phyloP scores from a whole-genome alignment of 1,140 invertebrate genomes.

The Saccostrea echinata region DNA sequence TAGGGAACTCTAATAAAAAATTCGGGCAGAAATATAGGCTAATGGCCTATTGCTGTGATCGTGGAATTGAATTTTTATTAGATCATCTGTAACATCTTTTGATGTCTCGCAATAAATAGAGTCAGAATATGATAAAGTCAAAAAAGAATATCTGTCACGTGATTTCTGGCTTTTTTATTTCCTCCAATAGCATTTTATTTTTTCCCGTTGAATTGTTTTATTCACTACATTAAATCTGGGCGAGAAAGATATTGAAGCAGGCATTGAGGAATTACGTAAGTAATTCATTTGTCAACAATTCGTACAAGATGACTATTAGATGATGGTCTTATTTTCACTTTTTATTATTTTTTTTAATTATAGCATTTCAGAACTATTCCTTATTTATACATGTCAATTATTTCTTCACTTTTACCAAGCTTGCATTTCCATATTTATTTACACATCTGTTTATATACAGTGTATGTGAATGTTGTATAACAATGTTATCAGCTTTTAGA shows the following conservation, averaged over 20 bases:
- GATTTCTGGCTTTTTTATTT: neutral
- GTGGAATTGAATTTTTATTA: neutral
- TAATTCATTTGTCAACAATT: neutral
- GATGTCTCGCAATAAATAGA: neutral
- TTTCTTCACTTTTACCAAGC: no score
- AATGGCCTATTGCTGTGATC: neutral
- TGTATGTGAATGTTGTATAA: no score
- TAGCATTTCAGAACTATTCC: no score
- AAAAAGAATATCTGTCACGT: neutral
- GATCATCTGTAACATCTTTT: neutral
- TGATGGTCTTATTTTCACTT: neutral
- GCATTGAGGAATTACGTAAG: neutral
- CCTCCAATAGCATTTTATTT: slow-evolving; percentile 19
- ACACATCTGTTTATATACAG: no score
- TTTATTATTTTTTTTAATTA: neutral
- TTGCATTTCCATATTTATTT: no score
- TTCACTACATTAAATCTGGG: neutral
- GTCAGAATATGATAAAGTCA: neutral
- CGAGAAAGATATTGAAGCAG: neutral
- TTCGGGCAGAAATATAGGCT: neutral
- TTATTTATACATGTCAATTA: no score
- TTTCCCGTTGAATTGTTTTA: neutral
- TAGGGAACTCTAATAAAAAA: neutral
- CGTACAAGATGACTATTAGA: neutral
- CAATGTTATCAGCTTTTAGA: no score